Percentiles rank a stretch among this genome's conserved stretches.
These are phyloP conservation scores for Acleris holmiana DNA, from an alignment of 2,888 invertebrate species.

Conservation along the genomic window DNA sequence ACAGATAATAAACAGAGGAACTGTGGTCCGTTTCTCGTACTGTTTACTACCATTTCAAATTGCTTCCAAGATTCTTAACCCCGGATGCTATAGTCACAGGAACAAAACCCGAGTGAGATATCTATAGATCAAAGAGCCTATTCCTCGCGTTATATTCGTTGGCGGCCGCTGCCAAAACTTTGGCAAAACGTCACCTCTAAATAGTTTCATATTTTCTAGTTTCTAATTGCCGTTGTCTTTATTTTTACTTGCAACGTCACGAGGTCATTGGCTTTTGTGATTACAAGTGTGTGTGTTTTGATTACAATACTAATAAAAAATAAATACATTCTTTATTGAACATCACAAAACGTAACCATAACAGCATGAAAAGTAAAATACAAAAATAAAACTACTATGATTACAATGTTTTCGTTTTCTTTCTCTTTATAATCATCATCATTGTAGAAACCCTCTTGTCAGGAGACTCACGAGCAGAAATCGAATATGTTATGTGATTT, in stretches of 20 bases:
- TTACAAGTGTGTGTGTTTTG: neutral
- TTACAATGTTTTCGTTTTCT: no score
- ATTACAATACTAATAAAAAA: no score
- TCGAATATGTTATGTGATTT: no score
- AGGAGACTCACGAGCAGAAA: no score
- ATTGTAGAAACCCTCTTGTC: no score
- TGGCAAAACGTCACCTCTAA: slow-evolving; percentile 59
- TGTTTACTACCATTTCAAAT: neutral
- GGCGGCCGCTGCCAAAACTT: slow-evolving; percentile 61
- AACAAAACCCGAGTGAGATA: slow-evolving; percentile 31
- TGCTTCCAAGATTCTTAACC: neutral
- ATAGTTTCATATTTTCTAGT: slow-evolving; percentile 53
- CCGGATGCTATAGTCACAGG: slow-evolving; percentile 8
- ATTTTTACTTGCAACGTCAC: slow-evolving; percentile 51
- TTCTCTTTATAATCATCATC: no score
- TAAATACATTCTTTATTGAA: no score
- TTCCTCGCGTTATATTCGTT: slow-evolving; percentile 44
- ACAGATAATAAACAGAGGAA: neutral
- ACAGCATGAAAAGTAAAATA: no score
- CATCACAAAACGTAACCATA: no score
- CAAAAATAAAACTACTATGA: no score
- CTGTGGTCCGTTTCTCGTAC: neutral
- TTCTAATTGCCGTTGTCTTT: slow-evolving; percentile 48
- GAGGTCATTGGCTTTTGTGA: slow-evolving; percentile 49
- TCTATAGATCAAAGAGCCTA: slow-evolving; percentile 39